Evolutionary conservation across 1,140 invertebrate species (phyloP).

Genomic region (Penaeus chinensis): DNA sequence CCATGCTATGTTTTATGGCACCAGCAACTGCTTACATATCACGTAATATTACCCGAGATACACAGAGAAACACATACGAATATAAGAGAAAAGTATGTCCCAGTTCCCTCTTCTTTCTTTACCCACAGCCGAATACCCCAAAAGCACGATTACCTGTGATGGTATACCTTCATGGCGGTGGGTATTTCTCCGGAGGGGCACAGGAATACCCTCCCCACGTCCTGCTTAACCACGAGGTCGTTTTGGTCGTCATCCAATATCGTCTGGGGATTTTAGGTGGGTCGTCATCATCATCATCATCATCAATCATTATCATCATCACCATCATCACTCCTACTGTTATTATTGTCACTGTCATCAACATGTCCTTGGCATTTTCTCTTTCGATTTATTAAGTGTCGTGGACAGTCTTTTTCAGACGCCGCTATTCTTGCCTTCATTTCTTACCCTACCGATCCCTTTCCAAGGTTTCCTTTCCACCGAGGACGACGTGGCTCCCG

Average conservation of each 20-base stretch:
- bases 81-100: background rate
- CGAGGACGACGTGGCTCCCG: background rate
- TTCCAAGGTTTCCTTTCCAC: constrained; percentile 15
- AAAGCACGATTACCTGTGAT: constrained; percentile 29
- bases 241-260: constrained; percentile 44
- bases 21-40: no score
- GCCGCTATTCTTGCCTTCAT: background rate
- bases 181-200: background rate
- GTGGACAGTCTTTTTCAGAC: no score
- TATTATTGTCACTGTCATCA: no score
- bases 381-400: no score
- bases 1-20: no score
- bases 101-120: no score
- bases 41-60: no score
- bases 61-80: no score
- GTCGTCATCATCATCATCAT: background rate
- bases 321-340: no score
- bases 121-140: background rate
- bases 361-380: no score
- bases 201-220: constrained; percentile 34
- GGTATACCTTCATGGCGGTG: constrained; percentile 44
- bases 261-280: constrained; percentile 38
- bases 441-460: background rate
- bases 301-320: no score
- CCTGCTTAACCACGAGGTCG: constrained; percentile 35